These are phyloP conservation scores for Catagonus wagneri DNA, from an alignment of 2,113 vertebrate species.

Conservation along the genomic window DNA sequence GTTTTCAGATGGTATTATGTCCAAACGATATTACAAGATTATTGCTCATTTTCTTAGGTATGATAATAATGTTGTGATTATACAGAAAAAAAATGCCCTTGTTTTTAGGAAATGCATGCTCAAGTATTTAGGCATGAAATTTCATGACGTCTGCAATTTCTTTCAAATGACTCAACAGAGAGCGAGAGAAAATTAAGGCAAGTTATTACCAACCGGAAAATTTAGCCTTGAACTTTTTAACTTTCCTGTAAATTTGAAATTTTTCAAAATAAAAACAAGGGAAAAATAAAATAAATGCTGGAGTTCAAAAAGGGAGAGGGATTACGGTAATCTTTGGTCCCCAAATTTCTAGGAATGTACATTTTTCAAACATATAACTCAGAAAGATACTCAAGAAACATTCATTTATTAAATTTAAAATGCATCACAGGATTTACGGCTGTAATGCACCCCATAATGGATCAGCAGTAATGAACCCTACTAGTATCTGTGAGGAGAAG, in stretches of 20 bases:
- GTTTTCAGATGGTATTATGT: not conserved
- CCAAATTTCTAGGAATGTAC: not conserved
- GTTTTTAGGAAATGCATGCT: not conserved
- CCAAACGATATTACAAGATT: not conserved
- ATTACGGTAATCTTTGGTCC: not conserved
- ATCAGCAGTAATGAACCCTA: too few species aligned
- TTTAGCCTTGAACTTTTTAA: slow-evolving; percentile 16
- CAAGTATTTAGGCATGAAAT: not conserved
- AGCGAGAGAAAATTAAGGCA: not conserved
- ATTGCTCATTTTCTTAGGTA: slow-evolving; percentile 2
- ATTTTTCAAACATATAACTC: slow-evolving; percentile 12
- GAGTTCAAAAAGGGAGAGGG: not conserved
- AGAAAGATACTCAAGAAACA: slow-evolving; percentile 33
- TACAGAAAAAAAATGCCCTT: not conserved
- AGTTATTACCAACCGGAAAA: not conserved
- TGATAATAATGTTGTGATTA: not conserved
- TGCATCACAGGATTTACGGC: not conserved
- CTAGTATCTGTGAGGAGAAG: too few species aligned
- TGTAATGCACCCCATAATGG: too few species aligned
- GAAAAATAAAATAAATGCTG: not conserved
- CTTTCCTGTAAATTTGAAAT: not conserved
- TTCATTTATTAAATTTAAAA: slow-evolving; percentile 35
- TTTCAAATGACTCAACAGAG: not conserved
- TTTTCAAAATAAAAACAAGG: slow-evolving; percentile 14
- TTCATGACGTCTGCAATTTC: not conserved